phyloP scores from a whole-genome alignment of 1,140 invertebrate species.

The Drosophila paulistorum region DNA sequence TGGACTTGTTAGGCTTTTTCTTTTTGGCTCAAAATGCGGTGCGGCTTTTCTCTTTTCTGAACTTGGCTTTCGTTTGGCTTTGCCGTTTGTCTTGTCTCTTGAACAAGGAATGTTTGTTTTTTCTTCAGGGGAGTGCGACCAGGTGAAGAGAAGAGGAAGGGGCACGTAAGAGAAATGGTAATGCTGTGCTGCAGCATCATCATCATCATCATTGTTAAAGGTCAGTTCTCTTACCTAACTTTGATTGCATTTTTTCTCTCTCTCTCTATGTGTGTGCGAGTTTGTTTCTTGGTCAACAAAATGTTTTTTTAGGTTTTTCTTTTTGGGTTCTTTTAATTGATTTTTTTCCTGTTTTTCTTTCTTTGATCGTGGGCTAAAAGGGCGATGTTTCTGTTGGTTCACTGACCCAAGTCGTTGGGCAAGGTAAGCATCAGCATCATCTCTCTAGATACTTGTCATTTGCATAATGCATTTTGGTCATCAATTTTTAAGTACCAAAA shows the following conservation, averaged over 20 bases:
- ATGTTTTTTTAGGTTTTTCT: slow-evolving; percentile 11
- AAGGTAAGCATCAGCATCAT: slow-evolving; percentile 12
- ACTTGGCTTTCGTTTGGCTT: slow-evolving; percentile 69
- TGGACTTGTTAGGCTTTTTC: slow-evolving; percentile 36
- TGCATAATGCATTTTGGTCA: too few species aligned
- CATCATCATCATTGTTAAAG: slow-evolving; percentile 72
- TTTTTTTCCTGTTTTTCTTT: slow-evolving; percentile 2
- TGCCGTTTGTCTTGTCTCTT: slow-evolving; percentile 59
- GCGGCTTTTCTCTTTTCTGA: slow-evolving; percentile 71
- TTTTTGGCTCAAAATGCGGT: slow-evolving; percentile 38
- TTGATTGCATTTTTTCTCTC: slow-evolving; percentile 66
- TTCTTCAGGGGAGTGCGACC: neutral
- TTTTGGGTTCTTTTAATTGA: slow-evolving; percentile 17
- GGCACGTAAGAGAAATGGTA: slow-evolving; percentile 21
- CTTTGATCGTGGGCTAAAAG: slow-evolving; percentile 19
- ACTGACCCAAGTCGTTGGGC: slow-evolving; percentile 22
- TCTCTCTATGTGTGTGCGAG: slow-evolving; percentile 38
- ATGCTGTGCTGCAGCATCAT: slow-evolving; percentile 22
- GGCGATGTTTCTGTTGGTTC: slow-evolving; percentile 20
- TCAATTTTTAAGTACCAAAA: too few species aligned
- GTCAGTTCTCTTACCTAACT: slow-evolving; percentile 81
- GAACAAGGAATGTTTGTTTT: slow-evolving; percentile 73
- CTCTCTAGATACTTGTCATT: too few species aligned
- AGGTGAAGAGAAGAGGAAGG: neutral
- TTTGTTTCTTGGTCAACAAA: slow-evolving; percentile 43